phyloP scores from a whole-genome alignment of 2,797 vertebrate species.

The Galaxias olidus region DNA sequence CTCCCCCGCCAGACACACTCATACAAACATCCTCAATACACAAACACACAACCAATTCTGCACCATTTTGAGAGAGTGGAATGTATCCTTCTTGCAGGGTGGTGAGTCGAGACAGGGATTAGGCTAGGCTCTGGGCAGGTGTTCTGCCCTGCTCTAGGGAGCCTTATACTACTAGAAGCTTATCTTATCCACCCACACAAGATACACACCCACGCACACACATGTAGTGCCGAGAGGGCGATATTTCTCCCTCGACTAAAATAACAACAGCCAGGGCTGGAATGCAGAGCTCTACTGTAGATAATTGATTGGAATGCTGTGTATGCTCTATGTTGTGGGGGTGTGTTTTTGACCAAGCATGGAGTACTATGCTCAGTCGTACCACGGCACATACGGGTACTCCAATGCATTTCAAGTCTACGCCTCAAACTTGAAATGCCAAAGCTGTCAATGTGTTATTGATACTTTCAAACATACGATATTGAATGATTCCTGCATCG shows the following conservation, averaged over 20 bases:
- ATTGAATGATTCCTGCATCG: too few species aligned
- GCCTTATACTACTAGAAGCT: too few species aligned
- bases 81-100: not conserved
- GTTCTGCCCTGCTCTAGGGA: conserved; percentile 37
- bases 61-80: too few species aligned
- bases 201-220: conserved; percentile 27
- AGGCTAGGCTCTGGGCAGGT: conserved; percentile 56
- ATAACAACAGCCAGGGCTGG: conserved; percentile 57
- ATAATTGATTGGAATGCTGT: conserved; percentile 71
- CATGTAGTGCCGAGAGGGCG: conserved; percentile 39
- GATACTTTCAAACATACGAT: too few species aligned
- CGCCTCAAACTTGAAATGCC: too few species aligned
- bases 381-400: too few species aligned
- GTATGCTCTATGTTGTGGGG: conserved; percentile 18
- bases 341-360: conserved; percentile 24
- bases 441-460: too few species aligned
- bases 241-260: too few species aligned
- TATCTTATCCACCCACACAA: not conserved
- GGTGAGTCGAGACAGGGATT: conserved; percentile 41
- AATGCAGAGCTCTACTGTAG: conserved; percentile 66
- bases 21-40: too few species aligned
- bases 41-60: too few species aligned
- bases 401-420: too few species aligned
- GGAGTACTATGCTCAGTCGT: not conserved
- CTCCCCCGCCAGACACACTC: too few species aligned